Evolutionary conservation across 2,888 invertebrate species (phyloP), one percentile per base, ranked within the genome.

Genomic region (Drosophila mercatorum): DNA sequence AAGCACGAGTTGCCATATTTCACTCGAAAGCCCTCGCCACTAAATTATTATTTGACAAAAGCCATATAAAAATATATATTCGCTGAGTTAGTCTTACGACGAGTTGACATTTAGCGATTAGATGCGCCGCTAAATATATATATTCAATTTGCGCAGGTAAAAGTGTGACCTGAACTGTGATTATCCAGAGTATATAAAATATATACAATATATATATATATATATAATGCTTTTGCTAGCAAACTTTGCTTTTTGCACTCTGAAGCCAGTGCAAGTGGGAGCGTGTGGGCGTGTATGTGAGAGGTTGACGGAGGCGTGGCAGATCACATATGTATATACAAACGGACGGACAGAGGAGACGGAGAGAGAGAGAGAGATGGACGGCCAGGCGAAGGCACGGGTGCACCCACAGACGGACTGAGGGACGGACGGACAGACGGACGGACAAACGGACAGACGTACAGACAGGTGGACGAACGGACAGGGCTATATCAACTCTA

Each of bases 1-100:
- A 62, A 46, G 62, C 61, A 41, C 55, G 41, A 55, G 55, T 40
- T 41, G 55, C 26, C 31, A 41, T 41, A 40, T 40, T 38, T 38
- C 40, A 26, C 40, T 40, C 52, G 2, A n/a, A 47, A 47, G 47
- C 47, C n/a, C n/a, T 47, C 28, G 47, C 47, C 47, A 36, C 36
- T 26, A 53, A 53, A 40, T 28, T 26, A 40, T 28, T 26, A 28
- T 51, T 51, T 51, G 51, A 51, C 51, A 51, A 51, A 49, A 51
- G 34, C 38, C 5, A 38, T 17, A 51, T 11, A 36, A 51, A 51
- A 6, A 51, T 12, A 4, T 12, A 4, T 17, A 34, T 5, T 7
- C 7, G 6, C 6, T 10, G n/a, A 31, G 47, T 10, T 51, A 14
- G 52, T 3, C 28, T 28, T 47, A 28, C 47, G 47, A 28, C 47